These are phyloP conservation scores for Tautogolabrus adspersus DNA, from an alignment of 2,113 vertebrate genomes.

Conservation along the genomic window DNA sequence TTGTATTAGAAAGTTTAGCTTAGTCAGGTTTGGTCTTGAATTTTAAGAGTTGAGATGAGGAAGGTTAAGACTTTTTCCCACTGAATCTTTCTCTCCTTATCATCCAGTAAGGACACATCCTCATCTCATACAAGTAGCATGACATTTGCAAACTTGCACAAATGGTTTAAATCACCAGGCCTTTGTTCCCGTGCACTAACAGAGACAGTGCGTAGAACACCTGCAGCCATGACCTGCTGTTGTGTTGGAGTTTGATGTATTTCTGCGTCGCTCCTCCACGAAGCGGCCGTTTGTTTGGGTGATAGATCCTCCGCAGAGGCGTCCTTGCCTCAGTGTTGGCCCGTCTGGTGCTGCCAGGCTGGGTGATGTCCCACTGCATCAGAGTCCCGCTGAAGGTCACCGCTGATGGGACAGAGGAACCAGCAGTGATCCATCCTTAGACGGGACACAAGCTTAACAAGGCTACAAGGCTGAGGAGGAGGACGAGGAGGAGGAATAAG, in stretches of 20 bases:
- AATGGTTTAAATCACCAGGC: not conserved
- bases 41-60: too few relatives aligned
- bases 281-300: constrained; percentile 77
- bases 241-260: constrained; percentile 71
- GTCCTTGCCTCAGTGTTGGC: constrained; percentile 73
- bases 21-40: too few relatives aligned
- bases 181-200: constrained; percentile 5
- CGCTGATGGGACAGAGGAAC: constrained; percentile 60
- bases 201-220: constrained; percentile 22
- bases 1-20: too few relatives aligned
- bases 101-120: too few relatives aligned
- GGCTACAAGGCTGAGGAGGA: constrained; percentile 20
- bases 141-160: not conserved
- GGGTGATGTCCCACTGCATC: constrained; percentile 67
- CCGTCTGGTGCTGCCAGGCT: constrained; percentile 54
- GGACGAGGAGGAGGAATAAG: constrained; percentile 27
- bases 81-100: too few relatives aligned
- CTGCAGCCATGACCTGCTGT: constrained; percentile 67
- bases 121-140: not conserved
- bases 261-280: constrained; percentile 31
- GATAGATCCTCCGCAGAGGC: constrained; percentile 70
- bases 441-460: constrained; percentile 51
- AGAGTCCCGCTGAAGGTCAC: constrained; percentile 76
- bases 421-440: constrained; percentile 67
- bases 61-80: too few relatives aligned